phyloP scores from a whole-genome alignment of 2,797 vertebrate species.

The Sparidentex hasta region DNA sequence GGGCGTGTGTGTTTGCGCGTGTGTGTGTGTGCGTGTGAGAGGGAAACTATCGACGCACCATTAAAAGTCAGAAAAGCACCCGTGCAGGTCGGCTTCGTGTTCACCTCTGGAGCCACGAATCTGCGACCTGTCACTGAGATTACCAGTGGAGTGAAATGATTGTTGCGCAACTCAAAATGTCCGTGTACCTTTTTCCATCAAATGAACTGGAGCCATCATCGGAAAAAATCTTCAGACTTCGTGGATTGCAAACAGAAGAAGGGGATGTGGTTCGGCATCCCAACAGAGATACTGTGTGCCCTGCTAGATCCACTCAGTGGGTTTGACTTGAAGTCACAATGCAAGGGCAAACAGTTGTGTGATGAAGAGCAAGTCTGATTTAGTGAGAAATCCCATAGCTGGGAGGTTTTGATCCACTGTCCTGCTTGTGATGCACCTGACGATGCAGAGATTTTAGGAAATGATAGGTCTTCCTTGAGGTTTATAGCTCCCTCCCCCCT shows the following conservation, averaged over 20 bases:
- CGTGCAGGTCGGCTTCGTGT: conserved; percentile 45
- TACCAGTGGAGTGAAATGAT: conserved; percentile 61
- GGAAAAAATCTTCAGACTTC: conserved; percentile 39
- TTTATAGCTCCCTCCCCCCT: conserved; percentile 55
- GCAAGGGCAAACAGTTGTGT: conserved; percentile 5
- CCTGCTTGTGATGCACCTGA: conserved; percentile 63
- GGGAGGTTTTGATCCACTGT: conserved; percentile 52
- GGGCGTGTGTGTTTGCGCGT: not conserved
- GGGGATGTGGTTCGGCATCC: conserved; percentile 35
- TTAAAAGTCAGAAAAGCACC: conserved; percentile 39
- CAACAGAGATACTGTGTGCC: conserved; percentile 30
- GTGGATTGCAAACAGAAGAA: conserved; percentile 44
- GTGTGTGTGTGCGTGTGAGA: not conserved
- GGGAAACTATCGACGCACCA: conserved; percentile 2
- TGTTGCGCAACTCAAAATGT: conserved; percentile 57
- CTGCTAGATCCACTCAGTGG: conserved; percentile 21
- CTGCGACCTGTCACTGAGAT: conserved; percentile 55
- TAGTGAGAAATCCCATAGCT: conserved; percentile 51
- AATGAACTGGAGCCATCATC: conserved; percentile 37
- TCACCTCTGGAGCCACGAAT: conserved; percentile 44
- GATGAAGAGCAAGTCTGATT: conserved; percentile 54
- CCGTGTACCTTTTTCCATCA: conserved; percentile 30
- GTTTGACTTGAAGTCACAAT: conserved; percentile 54
- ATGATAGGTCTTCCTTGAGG: conserved; percentile 67
- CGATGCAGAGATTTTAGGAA: conserved; percentile 60